Evolutionary conservation across 2,888 invertebrate genomes (phyloP).

Genomic region (Acleris sparsana): DNA sequence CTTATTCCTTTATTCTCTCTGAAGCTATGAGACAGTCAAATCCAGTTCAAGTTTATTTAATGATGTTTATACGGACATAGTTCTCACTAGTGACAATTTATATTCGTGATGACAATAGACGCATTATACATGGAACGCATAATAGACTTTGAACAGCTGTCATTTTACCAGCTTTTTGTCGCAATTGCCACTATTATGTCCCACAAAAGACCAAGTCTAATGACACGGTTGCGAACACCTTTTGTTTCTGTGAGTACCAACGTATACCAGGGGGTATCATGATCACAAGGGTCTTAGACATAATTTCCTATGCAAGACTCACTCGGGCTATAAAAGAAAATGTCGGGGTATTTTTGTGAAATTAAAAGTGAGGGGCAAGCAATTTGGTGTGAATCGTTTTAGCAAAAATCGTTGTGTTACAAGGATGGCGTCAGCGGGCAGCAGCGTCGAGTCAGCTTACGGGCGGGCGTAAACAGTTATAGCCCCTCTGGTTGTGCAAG

Average conservation of each 20-base stretch:
- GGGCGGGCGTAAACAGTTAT: constrained; percentile 41
- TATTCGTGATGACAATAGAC: constrained; percentile 24
- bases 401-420: constrained; percentile 43
- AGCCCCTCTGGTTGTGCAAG: constrained; percentile 38
- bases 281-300: constrained; percentile 17
- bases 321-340: constrained; percentile 5
- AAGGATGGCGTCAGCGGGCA: constrained; percentile 47
- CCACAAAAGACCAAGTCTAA: constrained; percentile 54
- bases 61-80: constrained; percentile 16
- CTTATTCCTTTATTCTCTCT: neutral
- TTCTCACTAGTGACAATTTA: constrained; percentile 26
- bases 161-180: constrained; percentile 41
- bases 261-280: constrained; percentile 14
- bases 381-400: constrained; percentile 48
- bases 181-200: constrained; percentile 49
- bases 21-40: neutral
- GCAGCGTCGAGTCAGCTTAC: constrained; percentile 56
- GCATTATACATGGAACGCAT: constrained; percentile 15
- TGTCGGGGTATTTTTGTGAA: constrained; percentile 41
- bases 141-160: constrained; percentile 40
- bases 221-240: constrained; percentile 53
- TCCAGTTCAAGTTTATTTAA: constrained; percentile 18
- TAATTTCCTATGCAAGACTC: constrained; percentile 24
- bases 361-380: constrained; percentile 39
- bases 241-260: constrained; percentile 45